Percentiles rank a stretch among this genome's conserved stretches.
Conservation (phyloP, 2,113 vertebrate genomes). For the Thymallus thymallus region DNA sequence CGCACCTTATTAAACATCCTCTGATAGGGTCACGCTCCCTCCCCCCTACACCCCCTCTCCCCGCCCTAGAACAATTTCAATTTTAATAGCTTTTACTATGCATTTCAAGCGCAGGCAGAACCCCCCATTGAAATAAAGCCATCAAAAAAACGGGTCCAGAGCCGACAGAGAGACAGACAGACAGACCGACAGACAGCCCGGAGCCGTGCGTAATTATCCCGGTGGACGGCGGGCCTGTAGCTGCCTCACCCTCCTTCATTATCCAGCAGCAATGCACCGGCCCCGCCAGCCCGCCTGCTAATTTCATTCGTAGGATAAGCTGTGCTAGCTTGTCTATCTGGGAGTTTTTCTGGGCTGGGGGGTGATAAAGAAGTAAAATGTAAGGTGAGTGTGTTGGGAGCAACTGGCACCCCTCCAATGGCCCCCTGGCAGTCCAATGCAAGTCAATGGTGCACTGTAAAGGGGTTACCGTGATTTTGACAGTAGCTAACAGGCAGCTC, state of each 20-base stretch:
- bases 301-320: slow-evolving; percentile 99
- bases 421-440: too few relatives aligned
- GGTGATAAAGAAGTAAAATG: slow-evolving; percentile 72
- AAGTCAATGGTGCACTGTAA: too few relatives aligned
- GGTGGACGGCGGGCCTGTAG: slow-evolving; percentile 91
- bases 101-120: slow-evolving; percentile 87
- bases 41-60: slow-evolving; percentile 80
- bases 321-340: slow-evolving; percentile 93
- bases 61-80: slow-evolving; percentile 99
- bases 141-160: slow-evolving; percentile 85
- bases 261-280: slow-evolving; percentile 79
- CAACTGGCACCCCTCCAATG: too few relatives aligned
- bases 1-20: slow-evolving; percentile 87
- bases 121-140: slow-evolving; percentile 94
- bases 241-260: slow-evolving; percentile 95
- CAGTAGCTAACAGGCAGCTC: too few relatives aligned
- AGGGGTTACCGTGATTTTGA: too few relatives aligned
- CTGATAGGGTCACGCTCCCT: slow-evolving; percentile 83
- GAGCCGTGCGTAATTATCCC: slow-evolving; percentile 99
- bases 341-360: slow-evolving; percentile 91
- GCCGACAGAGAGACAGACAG: slow-evolving; percentile 24
- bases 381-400: slow-evolving; percentile 74
- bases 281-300: slow-evolving; percentile 90
- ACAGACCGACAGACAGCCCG: slow-evolving; percentile 85
- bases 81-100: slow-evolving; percentile 99